Percentiles rank a stretch among this genome's conserved stretches.
phyloP scores from a whole-genome alignment of 2,888 invertebrate species.

The Invenusta paracnida region DNA sequence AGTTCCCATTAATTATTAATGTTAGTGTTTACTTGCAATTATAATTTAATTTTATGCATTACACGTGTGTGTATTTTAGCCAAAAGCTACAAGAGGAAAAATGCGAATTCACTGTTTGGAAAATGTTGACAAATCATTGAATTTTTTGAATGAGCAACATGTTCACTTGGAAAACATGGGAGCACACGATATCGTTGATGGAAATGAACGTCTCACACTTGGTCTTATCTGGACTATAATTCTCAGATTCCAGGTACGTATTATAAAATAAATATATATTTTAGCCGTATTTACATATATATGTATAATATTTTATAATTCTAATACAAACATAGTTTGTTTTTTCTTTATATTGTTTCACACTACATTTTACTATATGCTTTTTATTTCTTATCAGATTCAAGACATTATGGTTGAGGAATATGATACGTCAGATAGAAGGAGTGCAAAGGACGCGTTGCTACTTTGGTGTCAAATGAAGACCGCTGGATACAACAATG shows the following conservation, averaged over 20 bases:
- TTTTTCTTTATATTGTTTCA: too few relatives aligned
- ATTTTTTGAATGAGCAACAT: conserved; percentile 91
- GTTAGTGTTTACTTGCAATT: neutral
- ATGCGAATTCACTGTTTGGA: conserved; percentile 99
- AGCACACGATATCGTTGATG: conserved; percentile 98
- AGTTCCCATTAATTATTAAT: neutral
- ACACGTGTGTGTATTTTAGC: conserved; percentile 57
- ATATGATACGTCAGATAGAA: conserved; percentile 42
- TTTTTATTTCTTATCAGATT: too few relatives aligned
- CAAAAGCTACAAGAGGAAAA: conserved; percentile 96
- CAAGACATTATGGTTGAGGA: conserved; percentile 99
- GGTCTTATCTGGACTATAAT: conserved; percentile 99
- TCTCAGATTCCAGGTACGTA: conserved; percentile 78
- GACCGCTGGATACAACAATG: conserved; percentile 98
- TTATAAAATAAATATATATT: too few relatives aligned
- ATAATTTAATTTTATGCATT: neutral
- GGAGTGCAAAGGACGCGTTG: conserved; percentile 69
- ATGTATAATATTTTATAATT: too few relatives aligned
- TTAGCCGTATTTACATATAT: too few relatives aligned
- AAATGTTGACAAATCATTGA: conserved; percentile 97
- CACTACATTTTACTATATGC: too few relatives aligned
- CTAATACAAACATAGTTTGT: too few relatives aligned
- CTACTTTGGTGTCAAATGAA: conserved; percentile 99
- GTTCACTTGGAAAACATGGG: conserved; percentile 98
- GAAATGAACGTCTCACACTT: conserved; percentile 88